Percentiles rank a stretch among this genome's conserved stretches.
Evolutionary conservation across 2,888 invertebrate species (phyloP).

Genomic region (Chloroclysta siterata): DNA sequence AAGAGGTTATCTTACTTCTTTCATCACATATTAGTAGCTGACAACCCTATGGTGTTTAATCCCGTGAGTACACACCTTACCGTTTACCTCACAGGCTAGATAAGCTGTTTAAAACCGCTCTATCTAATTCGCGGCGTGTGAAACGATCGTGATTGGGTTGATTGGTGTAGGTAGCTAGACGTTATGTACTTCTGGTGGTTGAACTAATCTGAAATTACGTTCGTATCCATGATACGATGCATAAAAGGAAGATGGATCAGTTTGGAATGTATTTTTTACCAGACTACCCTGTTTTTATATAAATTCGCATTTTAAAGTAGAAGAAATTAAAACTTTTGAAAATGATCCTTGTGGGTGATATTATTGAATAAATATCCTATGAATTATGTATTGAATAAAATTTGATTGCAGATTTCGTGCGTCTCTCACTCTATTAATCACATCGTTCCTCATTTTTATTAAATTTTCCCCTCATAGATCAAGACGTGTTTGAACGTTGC

Average conservation of each 20-base stretch:
- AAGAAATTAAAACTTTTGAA: too few relatives aligned
- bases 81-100: constrained; percentile 10
- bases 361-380: too few relatives aligned
- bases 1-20: not conserved
- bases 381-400: not conserved
- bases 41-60: not conserved
- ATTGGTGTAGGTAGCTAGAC: constrained; percentile 30
- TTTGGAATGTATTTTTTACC: too few relatives aligned
- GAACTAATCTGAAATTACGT: constrained; percentile 22
- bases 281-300: too few relatives aligned
- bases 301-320: too few relatives aligned
- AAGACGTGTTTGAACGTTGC: constrained; percentile 27
- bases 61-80: constrained; percentile 5
- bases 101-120: constrained; percentile 14
- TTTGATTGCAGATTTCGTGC: not conserved
- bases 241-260: not conserved
- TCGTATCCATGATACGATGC: not conserved
- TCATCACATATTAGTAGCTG: not conserved
- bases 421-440: constrained; percentile 3
- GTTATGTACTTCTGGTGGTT: constrained; percentile 16
- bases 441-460: constrained; percentile 10
- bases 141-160: constrained; percentile 28
- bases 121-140: constrained; percentile 14
- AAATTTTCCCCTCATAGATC: constrained; percentile 11
- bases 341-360: too few relatives aligned